Evolutionary conservation across 92 coral and sea anemone species (phyloP).

Genomic region (Zoanthus sociatus): DNA sequence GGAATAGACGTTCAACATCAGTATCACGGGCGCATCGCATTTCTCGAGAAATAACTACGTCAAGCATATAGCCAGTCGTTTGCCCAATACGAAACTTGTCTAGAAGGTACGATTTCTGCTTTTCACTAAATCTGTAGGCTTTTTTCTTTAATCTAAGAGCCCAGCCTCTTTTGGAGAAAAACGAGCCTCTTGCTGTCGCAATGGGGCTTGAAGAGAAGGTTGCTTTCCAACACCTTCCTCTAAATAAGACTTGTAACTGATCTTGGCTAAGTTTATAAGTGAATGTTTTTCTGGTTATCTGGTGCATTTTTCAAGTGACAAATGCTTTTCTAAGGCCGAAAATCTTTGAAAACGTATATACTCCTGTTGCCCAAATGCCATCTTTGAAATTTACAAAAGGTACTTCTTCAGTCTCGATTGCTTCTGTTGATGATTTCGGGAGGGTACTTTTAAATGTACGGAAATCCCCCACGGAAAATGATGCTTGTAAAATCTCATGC

Average conservation of each 20-base stretch:
- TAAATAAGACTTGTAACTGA: constrained; percentile 42
- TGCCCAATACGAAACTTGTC: constrained; percentile 62
- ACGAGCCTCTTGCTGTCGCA: constrained; percentile 35
- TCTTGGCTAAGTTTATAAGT: constrained; percentile 64
- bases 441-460: constrained; percentile 27
- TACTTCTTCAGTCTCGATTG: not conserved
- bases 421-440: not conserved
- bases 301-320: constrained; percentile 64
- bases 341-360: constrained; percentile 59
- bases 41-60: constrained; percentile 47
- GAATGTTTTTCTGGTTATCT: constrained; percentile 54
- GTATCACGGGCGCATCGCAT: constrained; percentile 52
- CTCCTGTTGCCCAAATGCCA: constrained; percentile 21
- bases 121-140: constrained; percentile 52
- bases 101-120: constrained; percentile 36
- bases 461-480: constrained; percentile 48
- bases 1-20: constrained; percentile 53
- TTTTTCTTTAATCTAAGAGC: constrained; percentile 49
- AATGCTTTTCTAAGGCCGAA: constrained; percentile 64
- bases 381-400: constrained; percentile 38
- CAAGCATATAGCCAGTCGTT: constrained; percentile 56
- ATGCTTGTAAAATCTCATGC: constrained; percentile 4
- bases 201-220: constrained; percentile 48
- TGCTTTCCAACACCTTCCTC: constrained; percentile 58
- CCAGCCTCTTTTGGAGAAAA: constrained; percentile 49